phyloP scores from a whole-genome alignment of 2,797 vertebrate genomes.

The Australoheros facetus region DNA sequence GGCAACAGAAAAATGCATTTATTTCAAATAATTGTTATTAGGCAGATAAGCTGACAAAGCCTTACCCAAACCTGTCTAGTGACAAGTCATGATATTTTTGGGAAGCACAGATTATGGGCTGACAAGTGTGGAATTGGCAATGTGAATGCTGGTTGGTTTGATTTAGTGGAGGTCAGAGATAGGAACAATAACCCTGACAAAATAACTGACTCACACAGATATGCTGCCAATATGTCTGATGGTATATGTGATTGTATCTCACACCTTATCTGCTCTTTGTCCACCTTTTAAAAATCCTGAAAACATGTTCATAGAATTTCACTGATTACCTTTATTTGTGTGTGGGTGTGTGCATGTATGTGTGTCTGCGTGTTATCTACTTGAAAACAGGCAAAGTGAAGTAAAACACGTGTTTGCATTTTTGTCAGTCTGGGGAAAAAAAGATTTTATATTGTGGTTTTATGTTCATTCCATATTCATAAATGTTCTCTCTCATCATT shows the following conservation, averaged over 20 bases:
- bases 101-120: slow-evolving; percentile 56
- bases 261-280: background rate
- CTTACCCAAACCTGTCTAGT: slow-evolving; percentile 19
- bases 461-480: background rate
- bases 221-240: slow-evolving; percentile 1
- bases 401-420: background rate
- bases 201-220: slow-evolving; percentile 18
- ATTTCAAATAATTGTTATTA: slow-evolving; percentile 68
- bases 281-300: background rate
- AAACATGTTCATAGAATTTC: background rate
- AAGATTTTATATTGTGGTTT: background rate
- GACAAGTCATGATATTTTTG: slow-evolving; percentile 54
- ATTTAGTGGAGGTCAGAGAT: slow-evolving; percentile 40
- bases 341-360: background rate
- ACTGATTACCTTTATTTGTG: background rate
- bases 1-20: slow-evolving; percentile 36
- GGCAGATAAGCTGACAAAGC: slow-evolving; percentile 70
- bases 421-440: background rate
- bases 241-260: background rate
- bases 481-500: background rate
- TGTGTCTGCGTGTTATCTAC: background rate
- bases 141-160: slow-evolving; percentile 32
- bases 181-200: slow-evolving; percentile 25
- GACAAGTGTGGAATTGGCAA: slow-evolving; percentile 44
- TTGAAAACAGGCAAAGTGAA: background rate